Conservation (phyloP, 2,888 invertebrate genomes). For the Callosobruchus maculatus region DNA sequence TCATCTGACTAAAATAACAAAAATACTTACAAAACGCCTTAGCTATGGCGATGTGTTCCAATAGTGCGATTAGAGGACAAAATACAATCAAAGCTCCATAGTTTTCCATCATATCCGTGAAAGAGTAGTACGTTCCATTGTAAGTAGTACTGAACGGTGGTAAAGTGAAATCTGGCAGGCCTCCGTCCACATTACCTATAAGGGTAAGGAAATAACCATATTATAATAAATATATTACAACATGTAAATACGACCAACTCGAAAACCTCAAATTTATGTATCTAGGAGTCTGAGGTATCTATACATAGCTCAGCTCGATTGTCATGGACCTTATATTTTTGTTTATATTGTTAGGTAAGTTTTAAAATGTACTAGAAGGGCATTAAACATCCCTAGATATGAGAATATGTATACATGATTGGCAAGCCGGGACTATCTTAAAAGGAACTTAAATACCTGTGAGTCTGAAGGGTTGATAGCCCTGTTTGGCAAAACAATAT, state of each 20-base stretch:
- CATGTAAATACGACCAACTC: too few species aligned
- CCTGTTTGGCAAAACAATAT: slow-evolving; percentile 50
- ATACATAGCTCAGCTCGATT: too few species aligned
- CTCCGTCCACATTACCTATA: slow-evolving; percentile 61
- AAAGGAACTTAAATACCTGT: slow-evolving; percentile 15
- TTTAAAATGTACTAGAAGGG: too few species aligned
- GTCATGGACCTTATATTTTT: too few species aligned
- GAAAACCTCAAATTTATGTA: too few species aligned
- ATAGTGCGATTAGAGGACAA: slow-evolving; percentile 68
- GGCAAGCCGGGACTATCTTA: neutral
- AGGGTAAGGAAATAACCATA: slow-evolving; percentile 4
- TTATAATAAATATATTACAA: too few species aligned
- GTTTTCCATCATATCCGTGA: slow-evolving; percentile 60
- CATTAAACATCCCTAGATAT: too few species aligned
- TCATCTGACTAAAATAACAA: too few species aligned
- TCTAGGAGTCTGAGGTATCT: too few species aligned
- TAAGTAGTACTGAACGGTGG: slow-evolving; percentile 65
- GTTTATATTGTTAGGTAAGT: too few species aligned
- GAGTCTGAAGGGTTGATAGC: slow-evolving; percentile 61
- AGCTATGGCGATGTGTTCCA: slow-evolving; percentile 72
- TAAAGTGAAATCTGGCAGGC: slow-evolving; percentile 63
- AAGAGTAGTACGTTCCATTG: slow-evolving; percentile 56
- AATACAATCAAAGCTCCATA: slow-evolving; percentile 62
- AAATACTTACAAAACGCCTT: slow-evolving; percentile 67
- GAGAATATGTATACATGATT: too few species aligned